These are phyloP conservation scores for Hyposoter didymator DNA, from an alignment of 2,888 invertebrate species.

Conservation along the genomic window DNA sequence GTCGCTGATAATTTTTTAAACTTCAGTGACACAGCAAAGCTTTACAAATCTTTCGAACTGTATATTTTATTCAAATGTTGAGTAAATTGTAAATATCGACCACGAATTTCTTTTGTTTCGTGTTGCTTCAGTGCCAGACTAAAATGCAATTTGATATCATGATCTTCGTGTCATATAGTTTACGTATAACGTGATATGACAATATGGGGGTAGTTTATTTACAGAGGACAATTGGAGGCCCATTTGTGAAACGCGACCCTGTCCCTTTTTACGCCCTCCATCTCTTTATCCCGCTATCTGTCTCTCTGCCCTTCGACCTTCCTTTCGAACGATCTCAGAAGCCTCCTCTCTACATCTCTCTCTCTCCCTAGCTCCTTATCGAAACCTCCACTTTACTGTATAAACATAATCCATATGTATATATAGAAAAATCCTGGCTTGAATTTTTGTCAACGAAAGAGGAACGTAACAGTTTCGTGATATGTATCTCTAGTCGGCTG, in stretches of 20 bases:
- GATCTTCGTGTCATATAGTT: background rate
- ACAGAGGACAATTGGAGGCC: conserved; percentile 73
- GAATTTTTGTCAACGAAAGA: conserved; percentile 47
- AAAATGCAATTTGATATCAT: background rate
- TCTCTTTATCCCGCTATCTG: conserved; percentile 16
- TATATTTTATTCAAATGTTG: too few species aligned
- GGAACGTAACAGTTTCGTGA: conserved; percentile 57
- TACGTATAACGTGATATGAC: background rate
- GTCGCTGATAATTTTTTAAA: too few species aligned
- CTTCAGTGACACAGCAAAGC: too few species aligned
- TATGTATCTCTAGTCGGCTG: conserved; percentile 29
- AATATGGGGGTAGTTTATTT: conserved; percentile 72
- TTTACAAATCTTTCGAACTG: too few species aligned
- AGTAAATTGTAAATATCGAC: too few species aligned
- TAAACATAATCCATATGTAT: background rate
- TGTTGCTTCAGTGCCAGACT: too few species aligned
- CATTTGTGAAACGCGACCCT: conserved; percentile 75
- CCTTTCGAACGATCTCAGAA: too few species aligned
- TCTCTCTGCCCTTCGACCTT: conserved; percentile 38
- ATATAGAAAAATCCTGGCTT: conserved; percentile 34
- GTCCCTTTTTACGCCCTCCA: conserved; percentile 52
- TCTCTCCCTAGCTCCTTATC: conserved; percentile 37
- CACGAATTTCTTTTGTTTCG: too few species aligned
- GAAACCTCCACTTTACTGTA: conserved; percentile 1
- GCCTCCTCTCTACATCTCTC: conserved; percentile 23